Evolutionary conservation across 1,140 invertebrate species (phyloP).

Genomic region (Musca vetustissima): DNA sequence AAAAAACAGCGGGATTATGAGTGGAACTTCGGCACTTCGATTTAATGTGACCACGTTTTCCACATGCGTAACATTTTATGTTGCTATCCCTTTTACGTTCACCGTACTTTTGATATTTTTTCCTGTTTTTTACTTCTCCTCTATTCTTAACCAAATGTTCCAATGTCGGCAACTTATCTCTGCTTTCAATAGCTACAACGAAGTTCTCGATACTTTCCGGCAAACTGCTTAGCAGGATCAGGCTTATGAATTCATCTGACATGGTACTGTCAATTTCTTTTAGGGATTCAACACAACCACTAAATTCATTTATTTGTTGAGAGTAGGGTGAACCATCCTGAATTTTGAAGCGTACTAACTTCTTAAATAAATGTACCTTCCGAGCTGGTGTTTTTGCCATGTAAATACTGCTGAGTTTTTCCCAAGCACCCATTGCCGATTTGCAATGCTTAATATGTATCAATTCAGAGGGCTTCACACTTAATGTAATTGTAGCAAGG

Average conservation of each 20-base stretch:
- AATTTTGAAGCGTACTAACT: slow-evolving; percentile 5
- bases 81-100: background rate
- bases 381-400: slow-evolving; percentile 4
- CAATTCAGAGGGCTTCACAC: slow-evolving; percentile 14
- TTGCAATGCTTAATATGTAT: slow-evolving; percentile 17
- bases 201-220: background rate
- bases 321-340: background rate
- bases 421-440: slow-evolving; percentile 10
- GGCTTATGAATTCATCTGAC: background rate
- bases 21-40: background rate
- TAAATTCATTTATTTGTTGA: slow-evolving; percentile 8
- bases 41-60: background rate
- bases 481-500: slow-evolving; percentile 16
- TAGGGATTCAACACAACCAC: background rate
- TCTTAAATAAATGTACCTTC: slow-evolving; percentile 15
- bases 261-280: background rate
- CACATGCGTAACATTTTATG: slow-evolving; percentile 5
- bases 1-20: background rate
- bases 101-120: background rate
- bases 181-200: background rate
- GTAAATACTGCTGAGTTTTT: slow-evolving; percentile 5
- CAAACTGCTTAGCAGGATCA: background rate
- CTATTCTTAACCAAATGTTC: background rate
- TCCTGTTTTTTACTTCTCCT: background rate
- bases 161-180: background rate